Conservation (phyloP, 2,888 invertebrate genomes). For the Drosophila subsilvestris region DNA sequence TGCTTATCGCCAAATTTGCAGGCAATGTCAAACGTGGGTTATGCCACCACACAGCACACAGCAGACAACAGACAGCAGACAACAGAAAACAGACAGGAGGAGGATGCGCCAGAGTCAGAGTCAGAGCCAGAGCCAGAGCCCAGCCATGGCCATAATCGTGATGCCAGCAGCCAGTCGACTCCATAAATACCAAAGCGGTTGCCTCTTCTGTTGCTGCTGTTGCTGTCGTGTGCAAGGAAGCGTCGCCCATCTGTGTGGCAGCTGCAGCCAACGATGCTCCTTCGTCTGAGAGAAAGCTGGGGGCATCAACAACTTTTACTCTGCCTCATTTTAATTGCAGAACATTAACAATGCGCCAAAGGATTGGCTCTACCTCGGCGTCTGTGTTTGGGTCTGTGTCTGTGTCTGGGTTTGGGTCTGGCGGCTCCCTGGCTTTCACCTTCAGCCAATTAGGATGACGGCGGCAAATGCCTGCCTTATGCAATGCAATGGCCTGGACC, state of each 20-base stretch:
- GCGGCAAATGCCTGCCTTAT: constrained; percentile 44
- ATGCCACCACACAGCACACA: constrained; percentile 61
- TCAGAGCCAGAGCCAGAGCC: not conserved
- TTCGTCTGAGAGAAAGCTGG: constrained; percentile 69
- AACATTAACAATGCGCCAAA: constrained; percentile 53
- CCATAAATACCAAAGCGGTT: constrained; percentile 43
- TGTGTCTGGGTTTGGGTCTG: constrained; percentile 5
- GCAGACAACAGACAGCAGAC: constrained; percentile 25
- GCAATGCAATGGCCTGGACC: constrained; percentile 34
- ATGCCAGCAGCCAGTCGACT: constrained; percentile 36
- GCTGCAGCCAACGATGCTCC: constrained; percentile 51
- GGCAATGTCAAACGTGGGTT: constrained; percentile 75
- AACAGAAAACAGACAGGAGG: constrained; percentile 35
- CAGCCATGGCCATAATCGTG: constrained; percentile 49
- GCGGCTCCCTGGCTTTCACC: constrained; percentile 49
- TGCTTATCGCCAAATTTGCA: constrained; percentile 60
- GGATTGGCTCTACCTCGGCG: constrained; percentile 6
- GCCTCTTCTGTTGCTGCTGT: constrained; percentile 10
- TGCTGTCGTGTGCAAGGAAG: constrained; percentile 41
- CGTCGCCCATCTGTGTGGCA: constrained; percentile 9
- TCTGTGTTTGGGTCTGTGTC: not conserved
- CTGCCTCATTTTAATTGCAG: constrained; percentile 77
- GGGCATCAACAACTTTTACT: constrained; percentile 65
- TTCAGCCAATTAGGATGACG: constrained; percentile 43
- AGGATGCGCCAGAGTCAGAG: constrained; percentile 63